Evolutionary conservation across 2,113 vertebrate species (phyloP).

Genomic region (Jaculus jaculus): DNA sequence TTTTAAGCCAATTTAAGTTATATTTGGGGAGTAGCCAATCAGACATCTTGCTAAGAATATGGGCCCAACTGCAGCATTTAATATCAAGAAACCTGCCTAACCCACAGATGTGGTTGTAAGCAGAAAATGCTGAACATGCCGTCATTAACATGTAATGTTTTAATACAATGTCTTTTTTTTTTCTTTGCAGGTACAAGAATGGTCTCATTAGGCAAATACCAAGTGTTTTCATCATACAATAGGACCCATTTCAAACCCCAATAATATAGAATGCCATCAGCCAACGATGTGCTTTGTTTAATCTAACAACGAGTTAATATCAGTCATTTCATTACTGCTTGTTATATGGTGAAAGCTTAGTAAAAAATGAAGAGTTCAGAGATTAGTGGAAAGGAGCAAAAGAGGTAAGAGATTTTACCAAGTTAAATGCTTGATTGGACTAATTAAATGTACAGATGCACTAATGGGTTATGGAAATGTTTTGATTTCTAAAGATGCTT

Average conservation of each 20-base stretch:
- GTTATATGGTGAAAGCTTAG: slow-evolving; percentile 65
- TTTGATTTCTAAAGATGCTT: slow-evolving; percentile 65
- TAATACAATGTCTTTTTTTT: slow-evolving; percentile 55
- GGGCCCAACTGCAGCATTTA: slow-evolving; percentile 65
- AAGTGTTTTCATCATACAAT: slow-evolving; percentile 68
- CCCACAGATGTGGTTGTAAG: slow-evolving; percentile 53
- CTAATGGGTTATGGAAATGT: slow-evolving; percentile 53
- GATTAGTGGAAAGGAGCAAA: slow-evolving; percentile 73
- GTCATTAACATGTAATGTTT: slow-evolving; percentile 61
- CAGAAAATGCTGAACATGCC: slow-evolving; percentile 29
- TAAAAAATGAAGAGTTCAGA: slow-evolving; percentile 73
- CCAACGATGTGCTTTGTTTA: slow-evolving; percentile 63
- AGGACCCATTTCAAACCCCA: slow-evolving; percentile 61
- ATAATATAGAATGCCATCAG: slow-evolving; percentile 54
- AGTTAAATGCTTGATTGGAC: slow-evolving; percentile 50
- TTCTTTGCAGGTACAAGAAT: slow-evolving; percentile 67
- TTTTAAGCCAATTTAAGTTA: slow-evolving; percentile 81
- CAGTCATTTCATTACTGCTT: slow-evolving; percentile 70
- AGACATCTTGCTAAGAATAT: slow-evolving; percentile 60
- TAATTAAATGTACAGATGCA: slow-evolving; percentile 73
- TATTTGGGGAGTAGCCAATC: slow-evolving; percentile 80
- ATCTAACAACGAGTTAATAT: slow-evolving; percentile 74
- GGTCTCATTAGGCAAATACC: slow-evolving; percentile 74
- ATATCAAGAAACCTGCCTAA: slow-evolving; percentile 56
- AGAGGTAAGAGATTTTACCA: slow-evolving; percentile 66